Evolutionary conservation across 1,140 invertebrate species (phyloP).

Genomic region (Lasioglossum baleicum): DNA sequence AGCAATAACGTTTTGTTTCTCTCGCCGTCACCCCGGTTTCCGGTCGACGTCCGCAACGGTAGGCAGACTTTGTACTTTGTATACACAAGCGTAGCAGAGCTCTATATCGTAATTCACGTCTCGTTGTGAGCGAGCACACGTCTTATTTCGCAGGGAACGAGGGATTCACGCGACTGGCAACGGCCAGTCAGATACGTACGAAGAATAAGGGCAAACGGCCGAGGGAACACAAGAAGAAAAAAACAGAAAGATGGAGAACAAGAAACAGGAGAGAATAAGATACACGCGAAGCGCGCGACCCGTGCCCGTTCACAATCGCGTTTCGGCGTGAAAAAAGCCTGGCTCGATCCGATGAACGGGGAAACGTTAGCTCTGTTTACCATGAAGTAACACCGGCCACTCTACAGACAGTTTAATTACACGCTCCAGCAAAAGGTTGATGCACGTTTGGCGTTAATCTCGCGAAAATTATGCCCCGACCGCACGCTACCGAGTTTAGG

Average conservation of each 20-base stretch:
- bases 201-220: too few relatives aligned
- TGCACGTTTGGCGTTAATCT: constrained; percentile 44
- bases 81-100: neutral
- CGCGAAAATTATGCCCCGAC: constrained; percentile 36
- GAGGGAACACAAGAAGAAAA: too few relatives aligned
- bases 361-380: constrained; percentile 32
- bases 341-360: neutral
- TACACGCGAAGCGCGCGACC: neutral
- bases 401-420: constrained; percentile 42
- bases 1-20: neutral
- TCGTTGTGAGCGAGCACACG: neutral
- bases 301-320: constrained; percentile 2
- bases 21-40: neutral
- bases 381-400: constrained; percentile 23
- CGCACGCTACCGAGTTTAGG: constrained; percentile 33
- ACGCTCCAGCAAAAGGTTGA: constrained; percentile 48
- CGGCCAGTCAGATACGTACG: too few relatives aligned
- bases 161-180: neutral
- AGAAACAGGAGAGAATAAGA: too few relatives aligned
- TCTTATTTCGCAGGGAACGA: constrained; percentile 1
- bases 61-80: neutral
- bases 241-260: neutral
- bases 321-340: neutral
- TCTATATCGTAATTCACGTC: neutral
- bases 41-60: neutral